Base-by-base conservation (phyloP, 2,797 vertebrate species). In the Loris lydekkerianus region DNA sequence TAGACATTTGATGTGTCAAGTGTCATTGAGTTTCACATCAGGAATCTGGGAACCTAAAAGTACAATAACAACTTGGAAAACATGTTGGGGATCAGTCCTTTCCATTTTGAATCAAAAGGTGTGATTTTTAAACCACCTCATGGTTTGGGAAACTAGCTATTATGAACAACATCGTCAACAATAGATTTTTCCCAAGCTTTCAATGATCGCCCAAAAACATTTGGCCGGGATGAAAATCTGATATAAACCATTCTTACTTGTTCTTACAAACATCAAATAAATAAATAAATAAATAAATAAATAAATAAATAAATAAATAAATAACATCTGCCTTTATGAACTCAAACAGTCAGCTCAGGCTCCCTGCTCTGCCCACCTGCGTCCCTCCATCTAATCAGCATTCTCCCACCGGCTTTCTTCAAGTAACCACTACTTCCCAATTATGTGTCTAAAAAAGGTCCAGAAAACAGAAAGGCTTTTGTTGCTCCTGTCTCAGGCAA, bases 311-410 rank as follows among this genome's bases (percentile, higher is more conserved):
- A 53, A 14, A 53, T 14, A 53, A 53, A 14, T 14, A 53, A 53
- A 53, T 14, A 14, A 53, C 82, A 72, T 10, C 13, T 61, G 6
- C 18, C 5, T 53, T 43, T 0, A 11, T 1, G 63, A 4, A 10
- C 3, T 1, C 9, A 87, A 5, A 27, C 18, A 4, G 37, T 82
- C 3, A 34, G 14, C 10, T 29, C 29, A 31, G 20, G 2, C 1
- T 0, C 17, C 2, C 7, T 81, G 3, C 34, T 58, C 21, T 81
- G 63, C 17, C 20, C 1, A 4, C 7, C 4, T 31, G 17, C 46
- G 7, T 75, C n/a, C 29, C 21, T 1, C 1, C 40, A 3, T 15
- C 17, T 17, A 6, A 46, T 20, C 0, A 63, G 0, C 27, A 29
- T 63, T 63, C 10, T 2, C 72, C 27, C 9, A 58, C 11, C 43